A percentile compares a stretch with the other conserved stretches of the same genome.
Evolutionary conservation across 2,888 invertebrate genomes (phyloP).

Genomic region (Margaritifera margaritifera): DNA sequence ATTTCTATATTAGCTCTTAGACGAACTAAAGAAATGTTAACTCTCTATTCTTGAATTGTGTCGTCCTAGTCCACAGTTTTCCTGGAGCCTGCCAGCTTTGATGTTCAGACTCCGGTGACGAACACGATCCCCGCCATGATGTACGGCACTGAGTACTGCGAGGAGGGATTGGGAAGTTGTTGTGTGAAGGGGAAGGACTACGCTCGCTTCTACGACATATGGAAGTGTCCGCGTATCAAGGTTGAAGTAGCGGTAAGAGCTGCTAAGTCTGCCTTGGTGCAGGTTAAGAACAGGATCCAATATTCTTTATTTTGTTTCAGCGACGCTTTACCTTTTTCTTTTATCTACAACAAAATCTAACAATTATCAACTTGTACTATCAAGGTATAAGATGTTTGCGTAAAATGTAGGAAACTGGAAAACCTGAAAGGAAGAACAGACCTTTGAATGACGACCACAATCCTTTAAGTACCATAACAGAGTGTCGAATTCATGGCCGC

Average conservation of each 20-base stretch:
- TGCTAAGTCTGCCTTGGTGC: background rate
- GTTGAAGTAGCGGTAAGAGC: conserved; percentile 27
- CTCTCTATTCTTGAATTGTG: background rate
- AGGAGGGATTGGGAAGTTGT: conserved; percentile 20
- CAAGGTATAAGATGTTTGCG: too few species aligned
- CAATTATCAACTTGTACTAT: too few species aligned
- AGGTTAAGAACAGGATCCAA: background rate
- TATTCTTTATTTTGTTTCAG: too few species aligned
- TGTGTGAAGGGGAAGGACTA: conserved; percentile 26
- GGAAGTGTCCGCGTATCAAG: conserved; percentile 25
- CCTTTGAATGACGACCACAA: too few species aligned
- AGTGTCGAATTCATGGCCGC: too few species aligned
- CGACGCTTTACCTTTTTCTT: too few species aligned
- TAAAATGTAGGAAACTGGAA: too few species aligned
- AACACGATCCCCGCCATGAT: conserved; percentile 25
- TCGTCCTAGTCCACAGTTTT: conserved; percentile 20
- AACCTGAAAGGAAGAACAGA: too few species aligned
- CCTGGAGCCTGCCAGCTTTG: conserved; percentile 25
- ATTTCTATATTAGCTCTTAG: too few species aligned
- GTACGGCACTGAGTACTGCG: conserved; percentile 31
- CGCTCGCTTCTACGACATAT: conserved; percentile 25
- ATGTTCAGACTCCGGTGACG: conserved; percentile 5
- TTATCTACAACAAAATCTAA: too few species aligned
- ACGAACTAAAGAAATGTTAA: background rate
- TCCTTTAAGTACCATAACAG: too few species aligned